Percentiles rank a stretch among this genome's conserved stretches.
These are phyloP conservation scores for Etheostoma spectabile DNA, from an alignment of 2,113 vertebrate species.

Conservation along the genomic window DNA sequence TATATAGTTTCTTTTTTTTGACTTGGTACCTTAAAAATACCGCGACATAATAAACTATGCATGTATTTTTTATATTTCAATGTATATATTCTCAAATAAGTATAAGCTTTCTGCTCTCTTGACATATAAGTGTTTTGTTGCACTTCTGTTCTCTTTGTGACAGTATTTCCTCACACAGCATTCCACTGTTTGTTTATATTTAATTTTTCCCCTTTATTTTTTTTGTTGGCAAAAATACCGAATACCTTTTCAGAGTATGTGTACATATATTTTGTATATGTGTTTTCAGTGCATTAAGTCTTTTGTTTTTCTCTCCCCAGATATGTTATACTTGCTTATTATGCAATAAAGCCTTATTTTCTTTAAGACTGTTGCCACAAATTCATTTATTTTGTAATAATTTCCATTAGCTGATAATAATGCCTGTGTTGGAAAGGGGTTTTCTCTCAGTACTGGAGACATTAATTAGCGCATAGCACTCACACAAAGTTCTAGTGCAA, in stretches of 20 bases:
- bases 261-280: constrained; percentile 90
- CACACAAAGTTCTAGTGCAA: constrained; percentile 32
- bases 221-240: constrained; percentile 75
- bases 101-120: constrained; percentile 86
- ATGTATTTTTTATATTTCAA: constrained; percentile 88
- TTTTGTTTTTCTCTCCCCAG: constrained; percentile 71
- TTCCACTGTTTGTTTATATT: constrained; percentile 86
- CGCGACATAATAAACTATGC: constrained; percentile 88
- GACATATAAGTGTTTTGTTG: constrained; percentile 83
- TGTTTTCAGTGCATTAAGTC: constrained; percentile 83
- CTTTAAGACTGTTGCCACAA: constrained; percentile 62
- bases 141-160: constrained; percentile 83
- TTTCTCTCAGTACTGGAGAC: neutral
- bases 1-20: constrained; percentile 65
- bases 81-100: constrained; percentile 87
- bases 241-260: constrained; percentile 78
- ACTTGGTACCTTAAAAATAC: constrained; percentile 85
- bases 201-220: constrained; percentile 78
- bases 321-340: constrained; percentile 84
- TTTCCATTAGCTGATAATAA: neutral
- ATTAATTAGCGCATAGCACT: neutral
- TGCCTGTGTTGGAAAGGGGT: neutral
- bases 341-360: constrained; percentile 93
- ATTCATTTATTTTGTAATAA: neutral
- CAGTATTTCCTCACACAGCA: constrained; percentile 91